Evolutionary conservation across 2,797 vertebrate species (phyloP).

Genomic region (Erethizon dorsatum): DNA sequence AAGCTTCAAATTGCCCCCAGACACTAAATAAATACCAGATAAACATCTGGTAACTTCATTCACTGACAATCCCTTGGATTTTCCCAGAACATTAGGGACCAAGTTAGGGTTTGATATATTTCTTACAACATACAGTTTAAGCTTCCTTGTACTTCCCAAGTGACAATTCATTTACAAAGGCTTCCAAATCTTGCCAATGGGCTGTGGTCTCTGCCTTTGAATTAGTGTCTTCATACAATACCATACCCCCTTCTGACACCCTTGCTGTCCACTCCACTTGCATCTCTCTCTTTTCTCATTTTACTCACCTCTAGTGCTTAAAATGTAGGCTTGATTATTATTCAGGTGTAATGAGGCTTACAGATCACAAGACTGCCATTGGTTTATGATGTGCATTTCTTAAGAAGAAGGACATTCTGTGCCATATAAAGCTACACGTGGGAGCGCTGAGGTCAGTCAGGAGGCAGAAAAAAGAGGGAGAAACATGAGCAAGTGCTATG

Average conservation of each 20-base stretch:
- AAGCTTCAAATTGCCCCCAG: not conserved
- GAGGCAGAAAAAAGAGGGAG: not conserved
- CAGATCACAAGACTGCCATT: not conserved
- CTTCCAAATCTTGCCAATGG: conserved; percentile 5
- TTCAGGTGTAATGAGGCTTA: not conserved
- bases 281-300: not conserved
- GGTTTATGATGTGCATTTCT: not conserved
- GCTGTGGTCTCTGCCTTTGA: not conserved
- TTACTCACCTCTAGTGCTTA: conserved; percentile 5
- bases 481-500: not conserved
- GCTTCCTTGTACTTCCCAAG: not conserved
- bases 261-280: not conserved
- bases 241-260: not conserved
- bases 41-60: conserved; percentile 31
- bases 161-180: conserved; percentile 3
- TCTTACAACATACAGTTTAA: not conserved
- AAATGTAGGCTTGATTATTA: conserved; percentile 38
- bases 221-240: not conserved
- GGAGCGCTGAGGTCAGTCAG: not conserved
- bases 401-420: not conserved
- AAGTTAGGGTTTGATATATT: not conserved
- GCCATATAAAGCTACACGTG: not conserved
- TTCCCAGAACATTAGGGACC: not conserved
- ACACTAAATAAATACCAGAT: conserved; percentile 51
- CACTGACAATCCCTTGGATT: conserved; percentile 4